Base-by-base conservation (phyloP, 2,113 vertebrate species). In the Phrynosoma platyrhinos region DNA sequence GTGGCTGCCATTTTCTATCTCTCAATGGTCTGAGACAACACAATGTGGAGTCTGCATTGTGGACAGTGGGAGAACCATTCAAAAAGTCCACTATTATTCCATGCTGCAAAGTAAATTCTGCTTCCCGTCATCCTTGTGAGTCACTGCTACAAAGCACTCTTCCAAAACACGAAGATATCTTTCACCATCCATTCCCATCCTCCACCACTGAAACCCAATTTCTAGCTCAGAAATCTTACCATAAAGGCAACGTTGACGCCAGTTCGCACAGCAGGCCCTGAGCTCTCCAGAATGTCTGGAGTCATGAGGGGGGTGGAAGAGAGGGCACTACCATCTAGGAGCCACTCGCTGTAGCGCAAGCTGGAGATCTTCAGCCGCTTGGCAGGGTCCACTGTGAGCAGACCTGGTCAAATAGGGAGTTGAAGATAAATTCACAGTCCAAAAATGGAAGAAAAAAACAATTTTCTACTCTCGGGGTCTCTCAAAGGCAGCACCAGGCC, bases 231-330 rank as follows among this genome's bases (percentile, higher is more conserved):
- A 2, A 3, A 8, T n/a, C 94, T 94, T 91, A 98, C 98, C 98
- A 98, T 97, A 92, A 98, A 98, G 16, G 98, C 98, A 74, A 97
- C 98, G 27, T 98, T 98, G 91, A 98, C 97, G 1, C 98, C 98
- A 0, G 98, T 98, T 88, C 98, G 97, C 87, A 98, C 98, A 0
- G 98, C 98, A 0, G 97, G 97, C 27, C 98, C 98, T 0, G 98
- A 98, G 86, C 98, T 98, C 92, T 98, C 98, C 1, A 99, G 94
- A 82, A 98, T 97, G 36, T 98, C 98, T 0, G 98, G 98, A 3
- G 98, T 98, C 94, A 98, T 97, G 53, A 99, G 95, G 0, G 98
- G 98, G 20, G 98, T 98, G 72, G 98, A 98, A 75, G 98, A 98
- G 90, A 98, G 97, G 25, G 97, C 96, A 0, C 97, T 98, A 18